A percentile compares a stretch with the other conserved stretches of the same genome.
phyloP scores from a whole-genome alignment of 2,113 vertebrate genomes.

The Myxocyprinus asiaticus region DNA sequence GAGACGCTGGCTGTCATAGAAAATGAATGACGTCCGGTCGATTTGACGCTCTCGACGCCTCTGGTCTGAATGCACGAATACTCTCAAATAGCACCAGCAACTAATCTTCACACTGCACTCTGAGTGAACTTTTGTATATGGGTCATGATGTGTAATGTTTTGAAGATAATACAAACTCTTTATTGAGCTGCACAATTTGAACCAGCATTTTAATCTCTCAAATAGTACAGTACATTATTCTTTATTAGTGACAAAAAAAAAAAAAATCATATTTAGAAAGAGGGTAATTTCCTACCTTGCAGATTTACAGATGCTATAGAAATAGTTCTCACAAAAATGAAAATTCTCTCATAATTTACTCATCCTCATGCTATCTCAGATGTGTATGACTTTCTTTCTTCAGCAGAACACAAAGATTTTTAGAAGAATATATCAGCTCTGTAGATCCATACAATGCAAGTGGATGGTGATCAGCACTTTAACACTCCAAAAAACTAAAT shows the following conservation, averaged over 20 bases:
- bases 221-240: neutral
- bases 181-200: neutral
- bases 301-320: neutral
- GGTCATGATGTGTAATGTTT: neutral
- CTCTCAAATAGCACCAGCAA: slow-evolving; percentile 29
- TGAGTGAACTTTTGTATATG: neutral
- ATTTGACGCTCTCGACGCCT: too few relatives aligned
- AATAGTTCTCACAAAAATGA: too few relatives aligned
- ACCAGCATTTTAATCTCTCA: neutral
- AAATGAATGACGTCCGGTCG: too few relatives aligned
- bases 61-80: slow-evolving; percentile 1
- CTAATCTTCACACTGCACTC: neutral
- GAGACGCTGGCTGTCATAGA: too few relatives aligned
- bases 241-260: neutral
- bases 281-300: neutral
- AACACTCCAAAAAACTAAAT: too few relatives aligned
- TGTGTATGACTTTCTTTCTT: too few relatives aligned
- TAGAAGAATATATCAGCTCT: too few relatives aligned
- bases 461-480: too few relatives aligned
- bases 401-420: too few relatives aligned
- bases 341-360: too few relatives aligned
- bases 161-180: neutral
- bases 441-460: too few relatives aligned
- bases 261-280: neutral
- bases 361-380: too few relatives aligned